Evolutionary conservation across 2,888 invertebrate genomes (phyloP).

Genomic region (Chalcosyrphus nemorum): DNA sequence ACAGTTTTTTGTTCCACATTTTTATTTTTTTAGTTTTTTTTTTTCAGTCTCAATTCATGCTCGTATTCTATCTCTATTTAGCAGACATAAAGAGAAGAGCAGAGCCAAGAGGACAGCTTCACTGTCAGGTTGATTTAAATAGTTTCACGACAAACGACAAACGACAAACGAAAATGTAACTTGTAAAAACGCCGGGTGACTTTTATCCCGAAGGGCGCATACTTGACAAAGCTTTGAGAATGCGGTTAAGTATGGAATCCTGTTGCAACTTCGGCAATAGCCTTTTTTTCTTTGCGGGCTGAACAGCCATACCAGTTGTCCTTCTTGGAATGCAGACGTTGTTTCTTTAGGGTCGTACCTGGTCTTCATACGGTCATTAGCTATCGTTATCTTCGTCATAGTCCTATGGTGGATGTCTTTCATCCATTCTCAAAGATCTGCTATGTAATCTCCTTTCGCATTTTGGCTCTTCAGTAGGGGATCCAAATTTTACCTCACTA

Average conservation of each 20-base stretch:
- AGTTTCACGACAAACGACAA: constrained; percentile 5
- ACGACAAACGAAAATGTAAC: constrained; percentile 6
- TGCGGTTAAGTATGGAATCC: neutral
- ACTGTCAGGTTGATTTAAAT: constrained; percentile 25
- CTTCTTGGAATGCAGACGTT: too few species aligned
- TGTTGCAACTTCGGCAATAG: too few species aligned
- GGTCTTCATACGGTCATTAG: too few species aligned
- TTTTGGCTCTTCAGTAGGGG: too few species aligned
- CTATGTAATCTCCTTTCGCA: too few species aligned
- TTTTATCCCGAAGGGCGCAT: neutral
- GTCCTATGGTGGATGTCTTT: too few species aligned
- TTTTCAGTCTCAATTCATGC: neutral
- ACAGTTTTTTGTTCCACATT: constrained; percentile 1
- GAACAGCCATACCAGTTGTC: too few species aligned
- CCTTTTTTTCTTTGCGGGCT: too few species aligned
- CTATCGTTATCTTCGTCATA: too few species aligned
- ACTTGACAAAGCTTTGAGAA: neutral
- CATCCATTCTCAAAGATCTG: too few species aligned
- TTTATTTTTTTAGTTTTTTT: neutral
- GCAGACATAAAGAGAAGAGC: neutral
- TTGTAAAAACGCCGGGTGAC: neutral
- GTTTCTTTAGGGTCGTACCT: too few species aligned
- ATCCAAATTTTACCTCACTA: too few species aligned
- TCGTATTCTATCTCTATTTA: neutral
- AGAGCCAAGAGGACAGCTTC: neutral